These are phyloP conservation scores for Bujurquina vittata DNA, from an alignment of 2,113 vertebrate species.

Conservation along the genomic window DNA sequence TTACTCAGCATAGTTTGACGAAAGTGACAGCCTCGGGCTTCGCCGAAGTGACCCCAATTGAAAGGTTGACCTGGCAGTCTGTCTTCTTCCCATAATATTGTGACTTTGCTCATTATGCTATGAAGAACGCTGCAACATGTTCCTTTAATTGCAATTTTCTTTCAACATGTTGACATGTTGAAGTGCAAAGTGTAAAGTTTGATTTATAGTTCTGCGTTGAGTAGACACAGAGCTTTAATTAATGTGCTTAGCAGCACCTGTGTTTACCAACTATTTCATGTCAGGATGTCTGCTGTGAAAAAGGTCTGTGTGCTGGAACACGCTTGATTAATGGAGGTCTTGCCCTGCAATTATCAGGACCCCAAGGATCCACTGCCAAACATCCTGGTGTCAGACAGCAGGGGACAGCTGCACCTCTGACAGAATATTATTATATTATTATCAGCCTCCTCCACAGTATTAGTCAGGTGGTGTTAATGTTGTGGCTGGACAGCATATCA, in stretches of 20 bases:
- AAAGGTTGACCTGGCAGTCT: background rate
- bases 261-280: background rate
- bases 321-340: background rate
- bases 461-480: background rate
- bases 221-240: background rate
- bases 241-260: background rate
- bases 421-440: background rate
- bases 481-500: background rate
- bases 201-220: background rate
- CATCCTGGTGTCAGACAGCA: background rate
- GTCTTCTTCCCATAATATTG: accelerated
- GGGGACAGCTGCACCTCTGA: background rate
- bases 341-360: background rate
- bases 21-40: background rate
- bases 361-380: background rate
- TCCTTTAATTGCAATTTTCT: background rate
- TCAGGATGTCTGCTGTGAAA: background rate
- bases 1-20: background rate
- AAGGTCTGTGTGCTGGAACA: background rate
- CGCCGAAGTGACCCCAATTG: background rate
- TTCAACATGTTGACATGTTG: background rate
- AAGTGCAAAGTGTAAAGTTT: background rate
- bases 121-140: background rate
- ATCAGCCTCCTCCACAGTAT: background rate
- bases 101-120: background rate